phyloP scores from a whole-genome alignment of 2,797 vertebrate genomes.

The Melanotaenia trifasciata region DNA sequence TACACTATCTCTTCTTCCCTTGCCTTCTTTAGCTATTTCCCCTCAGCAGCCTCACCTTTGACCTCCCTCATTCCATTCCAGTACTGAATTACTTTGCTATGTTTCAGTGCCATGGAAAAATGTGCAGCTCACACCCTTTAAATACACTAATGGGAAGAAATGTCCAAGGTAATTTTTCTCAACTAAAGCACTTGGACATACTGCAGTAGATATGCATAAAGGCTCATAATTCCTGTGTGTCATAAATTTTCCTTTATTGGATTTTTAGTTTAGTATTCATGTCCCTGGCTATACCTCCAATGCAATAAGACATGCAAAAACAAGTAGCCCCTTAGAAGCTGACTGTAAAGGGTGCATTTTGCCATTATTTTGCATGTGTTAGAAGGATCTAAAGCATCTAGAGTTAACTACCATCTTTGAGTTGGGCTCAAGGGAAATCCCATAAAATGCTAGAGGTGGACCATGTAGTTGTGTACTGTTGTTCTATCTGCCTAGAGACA shows the following conservation, averaged over 20 bases:
- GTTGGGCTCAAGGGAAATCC: conserved; percentile 44
- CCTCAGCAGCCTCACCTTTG: conserved; percentile 74
- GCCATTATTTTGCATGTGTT: conserved; percentile 22
- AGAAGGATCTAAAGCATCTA: conserved; percentile 32
- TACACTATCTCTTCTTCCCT: conserved; percentile 46
- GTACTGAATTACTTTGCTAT: conserved; percentile 70
- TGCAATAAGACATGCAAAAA: conserved; percentile 28
- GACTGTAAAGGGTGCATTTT: conserved; percentile 48
- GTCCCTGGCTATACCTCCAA: conserved; percentile 4
- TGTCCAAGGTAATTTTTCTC: conserved; percentile 22
- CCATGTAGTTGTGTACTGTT: conserved; percentile 44
- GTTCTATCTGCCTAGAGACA: conserved; percentile 49
- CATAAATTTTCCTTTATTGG: conserved; percentile 1
- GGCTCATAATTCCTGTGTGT: background rate
- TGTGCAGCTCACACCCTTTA: conserved; percentile 43
- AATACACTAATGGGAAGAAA: conserved; percentile 35
- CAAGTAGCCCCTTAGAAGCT: conserved; percentile 48
- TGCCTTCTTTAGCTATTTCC: conserved; percentile 68
- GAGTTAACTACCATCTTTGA: conserved; percentile 25
- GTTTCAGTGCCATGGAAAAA: conserved; percentile 55
- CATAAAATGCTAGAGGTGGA: conserved; percentile 59
- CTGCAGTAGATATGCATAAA: background rate
- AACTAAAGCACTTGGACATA: conserved; percentile 2
- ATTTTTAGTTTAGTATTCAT: background rate
- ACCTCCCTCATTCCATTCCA: conserved; percentile 77